phyloP scores from a whole-genome alignment of 2,113 vertebrate species.

The Dasyprocta punctata region DNA sequence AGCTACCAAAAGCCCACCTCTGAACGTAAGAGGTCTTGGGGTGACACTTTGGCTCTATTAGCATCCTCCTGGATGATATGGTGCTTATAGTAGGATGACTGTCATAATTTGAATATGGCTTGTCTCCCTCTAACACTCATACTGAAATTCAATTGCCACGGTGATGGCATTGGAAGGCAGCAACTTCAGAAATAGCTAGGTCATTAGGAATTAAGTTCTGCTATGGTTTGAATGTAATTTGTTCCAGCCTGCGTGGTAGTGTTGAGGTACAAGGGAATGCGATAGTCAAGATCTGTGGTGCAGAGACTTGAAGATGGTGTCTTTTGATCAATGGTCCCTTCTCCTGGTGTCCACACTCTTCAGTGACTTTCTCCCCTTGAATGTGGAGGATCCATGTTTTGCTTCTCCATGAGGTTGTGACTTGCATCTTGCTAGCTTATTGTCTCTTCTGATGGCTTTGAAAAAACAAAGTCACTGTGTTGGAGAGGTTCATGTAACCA shows the following conservation, averaged over 20 bases:
- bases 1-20: not conserved
- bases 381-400: not conserved
- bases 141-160: not conserved
- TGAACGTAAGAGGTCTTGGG: not conserved
- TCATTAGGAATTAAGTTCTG: too few species aligned
- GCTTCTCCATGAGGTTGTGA: not conserved
- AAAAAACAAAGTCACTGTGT: not conserved
- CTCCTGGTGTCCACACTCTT: not conserved
- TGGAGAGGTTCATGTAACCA: not conserved
- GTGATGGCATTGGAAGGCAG: not conserved
- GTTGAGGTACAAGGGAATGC: not conserved
- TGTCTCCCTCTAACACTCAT: not conserved
- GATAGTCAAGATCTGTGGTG: not conserved
- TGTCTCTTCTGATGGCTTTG: not conserved
- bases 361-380: not conserved
- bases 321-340: not conserved
- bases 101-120: not conserved
- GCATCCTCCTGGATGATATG: not conserved
- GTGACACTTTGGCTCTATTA: not conserved
- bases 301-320: not conserved
- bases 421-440: not conserved
- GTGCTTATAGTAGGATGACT: not conserved
- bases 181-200: not conserved
- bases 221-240: not conserved
- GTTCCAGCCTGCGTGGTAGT: not conserved